Conservation (phyloP, 2,797 vertebrate genomes). For the Oreonectes daqikongensis region DNA sequence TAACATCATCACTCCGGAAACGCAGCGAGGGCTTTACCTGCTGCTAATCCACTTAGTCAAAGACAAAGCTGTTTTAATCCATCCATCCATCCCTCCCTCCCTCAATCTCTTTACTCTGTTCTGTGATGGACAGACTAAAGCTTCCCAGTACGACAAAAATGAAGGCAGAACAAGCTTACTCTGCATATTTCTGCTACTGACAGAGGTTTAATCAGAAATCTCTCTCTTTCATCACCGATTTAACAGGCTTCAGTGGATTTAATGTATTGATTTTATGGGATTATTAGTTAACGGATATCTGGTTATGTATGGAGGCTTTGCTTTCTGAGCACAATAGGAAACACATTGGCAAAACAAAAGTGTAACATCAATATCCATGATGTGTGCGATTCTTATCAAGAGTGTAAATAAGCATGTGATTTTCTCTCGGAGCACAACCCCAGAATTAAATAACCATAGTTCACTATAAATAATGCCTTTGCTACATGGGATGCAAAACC, state of each 20-base stretch:
- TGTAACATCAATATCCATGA: neutral
- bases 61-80: slow-evolving; percentile 80
- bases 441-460: neutral
- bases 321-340: neutral
- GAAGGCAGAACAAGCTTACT: slow-evolving; percentile 50
- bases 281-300: slow-evolving; percentile 5
- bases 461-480: neutral
- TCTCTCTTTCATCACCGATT: slow-evolving; percentile 43
- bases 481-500: neutral
- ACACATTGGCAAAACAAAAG: neutral
- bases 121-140: slow-evolving; percentile 63
- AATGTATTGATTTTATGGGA: slow-evolving; percentile 35
- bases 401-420: neutral
- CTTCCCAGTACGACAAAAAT: slow-evolving; percentile 59
- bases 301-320: neutral
- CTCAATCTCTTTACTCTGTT: slow-evolving; percentile 11
- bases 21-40: slow-evolving; percentile 77
- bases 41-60: slow-evolving; percentile 80
- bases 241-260: slow-evolving; percentile 5
- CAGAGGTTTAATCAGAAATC: slow-evolving; percentile 56
- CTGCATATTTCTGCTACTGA: slow-evolving; percentile 57
- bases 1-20: slow-evolving; percentile 74
- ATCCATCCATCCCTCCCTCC: slow-evolving; percentile 43
- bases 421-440: neutral
- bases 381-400: too few species aligned